These are phyloP conservation scores for Poeciliopsis occidentalis DNA, from an alignment of 2,113 vertebrate genomes.

Conservation along the genomic window DNA sequence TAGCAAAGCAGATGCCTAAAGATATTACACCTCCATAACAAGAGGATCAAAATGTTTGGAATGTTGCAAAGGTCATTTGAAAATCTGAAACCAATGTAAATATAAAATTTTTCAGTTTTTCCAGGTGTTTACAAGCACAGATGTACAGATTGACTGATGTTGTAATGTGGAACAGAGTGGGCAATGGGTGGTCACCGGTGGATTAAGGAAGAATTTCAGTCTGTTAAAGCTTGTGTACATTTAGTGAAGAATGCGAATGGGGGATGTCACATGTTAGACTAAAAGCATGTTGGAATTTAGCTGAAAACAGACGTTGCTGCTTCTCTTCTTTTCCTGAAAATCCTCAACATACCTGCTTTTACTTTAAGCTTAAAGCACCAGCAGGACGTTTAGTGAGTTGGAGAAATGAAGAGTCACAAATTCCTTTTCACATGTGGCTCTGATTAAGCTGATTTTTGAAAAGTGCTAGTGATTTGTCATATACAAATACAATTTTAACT, in stretches of 20 bases:
- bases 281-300: too few species aligned
- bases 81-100: too few species aligned
- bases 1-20: neutral
- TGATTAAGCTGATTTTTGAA: neutral
- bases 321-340: neutral
- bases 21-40: neutral
- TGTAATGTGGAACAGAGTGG: conserved; percentile 33
- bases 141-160: conserved; percentile 13
- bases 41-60: neutral
- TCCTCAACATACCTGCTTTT: neutral
- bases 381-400: neutral
- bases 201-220: conserved; percentile 19
- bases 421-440: neutral
- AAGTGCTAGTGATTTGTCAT: neutral
- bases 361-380: neutral
- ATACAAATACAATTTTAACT: neutral
- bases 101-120: neutral
- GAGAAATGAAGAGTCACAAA: neutral
- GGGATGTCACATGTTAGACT: neutral
- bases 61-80: too few species aligned
- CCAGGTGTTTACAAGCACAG: neutral
- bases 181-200: neutral
- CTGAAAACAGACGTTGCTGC: neutral
- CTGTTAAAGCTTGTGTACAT: neutral
- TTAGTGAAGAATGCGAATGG: neutral